A percentile compares a stretch with the other conserved stretches of the same genome.
phyloP scores from a whole-genome alignment of 2,888 invertebrate species.

The Galeopsomyia nigrocyanea region DNA sequence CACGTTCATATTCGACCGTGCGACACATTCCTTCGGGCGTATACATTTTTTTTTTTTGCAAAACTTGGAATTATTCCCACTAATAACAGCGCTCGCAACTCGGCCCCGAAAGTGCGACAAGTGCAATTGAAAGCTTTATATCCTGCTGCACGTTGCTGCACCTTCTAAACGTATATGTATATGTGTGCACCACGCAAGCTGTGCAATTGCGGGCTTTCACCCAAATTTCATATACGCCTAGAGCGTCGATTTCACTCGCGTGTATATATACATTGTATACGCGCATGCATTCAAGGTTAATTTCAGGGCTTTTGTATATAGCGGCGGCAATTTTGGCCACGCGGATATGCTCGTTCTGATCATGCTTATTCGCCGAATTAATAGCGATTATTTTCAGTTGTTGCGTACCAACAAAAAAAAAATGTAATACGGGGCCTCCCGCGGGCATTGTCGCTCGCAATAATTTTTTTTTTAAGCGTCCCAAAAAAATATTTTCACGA shows the following conservation, averaged over 20 bases:
- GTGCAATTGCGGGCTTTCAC: background rate
- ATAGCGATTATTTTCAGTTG: slow-evolving; percentile 21
- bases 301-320: slow-evolving; percentile 11
- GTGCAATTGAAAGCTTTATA: slow-evolving; percentile 16
- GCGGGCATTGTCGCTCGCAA: background rate
- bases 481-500: background rate
- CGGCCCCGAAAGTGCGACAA: background rate
- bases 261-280: background rate
- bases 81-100: too few relatives aligned
- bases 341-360: slow-evolving; percentile 6
- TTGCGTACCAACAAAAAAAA: slow-evolving; percentile 5
- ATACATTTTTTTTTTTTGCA: too few relatives aligned
- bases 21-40: too few relatives aligned
- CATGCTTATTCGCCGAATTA: slow-evolving; percentile 30
- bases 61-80: too few relatives aligned
- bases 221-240: slow-evolving; percentile 9
- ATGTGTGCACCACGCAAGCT: too few relatives aligned
- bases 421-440: background rate
- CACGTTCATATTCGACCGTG: too few relatives aligned
- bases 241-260: slow-evolving; percentile 19
- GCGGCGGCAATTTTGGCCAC: slow-evolving; percentile 2
- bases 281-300: slow-evolving; percentile 2
- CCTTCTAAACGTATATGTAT: background rate
- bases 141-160: background rate
- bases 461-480: slow-evolving; percentile 21